Evolutionary conservation across 2,888 invertebrate genomes (phyloP), one percentile per base, ranked within the genome.

Genomic region (Nomada flava): DNA sequence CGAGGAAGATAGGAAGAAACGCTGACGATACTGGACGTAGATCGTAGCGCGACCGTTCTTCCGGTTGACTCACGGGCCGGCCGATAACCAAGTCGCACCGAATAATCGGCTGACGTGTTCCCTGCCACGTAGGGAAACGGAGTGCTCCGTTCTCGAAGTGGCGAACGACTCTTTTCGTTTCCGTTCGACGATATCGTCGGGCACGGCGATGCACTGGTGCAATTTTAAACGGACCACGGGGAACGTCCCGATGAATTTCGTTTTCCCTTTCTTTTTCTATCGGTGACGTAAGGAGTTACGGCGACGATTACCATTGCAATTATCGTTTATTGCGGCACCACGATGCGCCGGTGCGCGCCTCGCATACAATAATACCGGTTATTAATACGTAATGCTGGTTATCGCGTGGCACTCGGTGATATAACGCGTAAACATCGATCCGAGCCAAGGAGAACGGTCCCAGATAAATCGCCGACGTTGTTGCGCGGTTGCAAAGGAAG

Each of bases 31-130:
- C 42, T 50, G 52, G 50, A 52, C 59, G 65, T 29, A 0, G n/a
- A 74, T 55, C 67, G 74, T 64, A 42, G 59, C 59, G 47, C 63
- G 64, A 42, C 50, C 55, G 79, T 71, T 76, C 83, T 79, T 86
- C 83, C 82, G 71, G 79, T 68, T 86, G 84, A 88, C 72, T 88
- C 88, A 88, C 52, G 47, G 65, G 4, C 53, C 57, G 13, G 5
- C 36, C 69, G 88, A 86, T 88, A 88, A 79, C 77, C 64, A 11
- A 20, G 7, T 15, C 62, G n/a, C 15, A 15, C 20, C 68, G 76
- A 81, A 73, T 76, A 80, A 80, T 77, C 55, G 68, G 80, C 79
- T 83, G 84, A 86, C 88, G 88, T 87, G 88, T 83, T 64, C 74
- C 0, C 2, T 42, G 72, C n/a, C 80, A 72, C 69, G 77, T 77